Evolutionary conservation across 2,888 invertebrate species (phyloP).

Genomic region (Plagiodera versicolora): DNA sequence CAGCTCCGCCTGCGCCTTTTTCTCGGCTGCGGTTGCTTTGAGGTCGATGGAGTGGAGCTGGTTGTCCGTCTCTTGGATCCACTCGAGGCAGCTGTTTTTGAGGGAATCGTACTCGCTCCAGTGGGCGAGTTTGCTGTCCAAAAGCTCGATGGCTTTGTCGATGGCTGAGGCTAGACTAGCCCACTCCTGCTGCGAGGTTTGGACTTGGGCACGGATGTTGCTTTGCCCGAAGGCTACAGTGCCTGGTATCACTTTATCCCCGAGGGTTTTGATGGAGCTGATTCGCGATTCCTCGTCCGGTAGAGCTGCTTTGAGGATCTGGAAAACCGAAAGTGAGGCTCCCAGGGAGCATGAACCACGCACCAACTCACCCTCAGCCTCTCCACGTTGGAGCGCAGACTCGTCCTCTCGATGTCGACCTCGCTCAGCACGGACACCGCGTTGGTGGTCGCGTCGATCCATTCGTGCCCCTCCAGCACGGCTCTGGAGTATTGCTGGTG

Average conservation of each 20-base stretch:
- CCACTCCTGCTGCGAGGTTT: constrained; percentile 89
- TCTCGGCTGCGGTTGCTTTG: constrained; percentile 79
- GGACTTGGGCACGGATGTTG: constrained; percentile 84
- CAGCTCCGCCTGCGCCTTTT: constrained; percentile 80
- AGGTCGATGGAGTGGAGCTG: constrained; percentile 86
- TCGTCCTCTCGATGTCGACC: constrained; percentile 78
- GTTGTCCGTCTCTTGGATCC: constrained; percentile 87
- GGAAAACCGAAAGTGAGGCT: too few relatives aligned
- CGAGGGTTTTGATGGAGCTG: constrained; percentile 76
- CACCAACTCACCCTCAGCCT: constrained; percentile 62
- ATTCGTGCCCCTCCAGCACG: constrained; percentile 83
- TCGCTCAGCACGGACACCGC: constrained; percentile 84
- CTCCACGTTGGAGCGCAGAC: constrained; percentile 83
- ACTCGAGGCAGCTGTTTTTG: constrained; percentile 81
- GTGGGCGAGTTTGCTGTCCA: constrained; percentile 83
- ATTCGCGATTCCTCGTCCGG: constrained; percentile 86
- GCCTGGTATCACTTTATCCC: constrained; percentile 87
- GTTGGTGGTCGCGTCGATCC: constrained; percentile 81
- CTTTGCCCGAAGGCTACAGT: constrained; percentile 81
- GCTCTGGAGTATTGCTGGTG: constrained; percentile 88
- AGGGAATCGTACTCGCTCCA: constrained; percentile 90
- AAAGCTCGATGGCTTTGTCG: constrained; percentile 73
- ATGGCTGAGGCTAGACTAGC: constrained; percentile 77
- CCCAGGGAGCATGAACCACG: constrained; percentile 18
- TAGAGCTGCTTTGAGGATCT: constrained; percentile 73